Conservation (phyloP, 2,888 invertebrate genomes). For the Idaea biselata region DNA sequence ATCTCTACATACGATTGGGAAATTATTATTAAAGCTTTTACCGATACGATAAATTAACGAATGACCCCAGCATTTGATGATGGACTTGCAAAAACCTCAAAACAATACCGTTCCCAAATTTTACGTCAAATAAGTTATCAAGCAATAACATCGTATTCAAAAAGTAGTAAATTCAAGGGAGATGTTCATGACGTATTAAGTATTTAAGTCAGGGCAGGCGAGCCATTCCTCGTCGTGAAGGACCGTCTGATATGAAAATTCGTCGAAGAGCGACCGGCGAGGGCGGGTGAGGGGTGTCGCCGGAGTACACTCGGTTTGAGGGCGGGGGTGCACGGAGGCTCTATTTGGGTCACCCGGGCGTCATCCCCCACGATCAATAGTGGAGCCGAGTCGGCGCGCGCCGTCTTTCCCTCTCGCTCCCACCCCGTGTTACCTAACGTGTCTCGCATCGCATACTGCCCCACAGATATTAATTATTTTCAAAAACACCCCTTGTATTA, state of each 20-base stretch:
- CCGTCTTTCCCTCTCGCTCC: slow-evolving; percentile 57
- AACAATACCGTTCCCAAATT: neutral
- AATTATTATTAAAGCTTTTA: no score
- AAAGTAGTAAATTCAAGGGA: slow-evolving; percentile 47
- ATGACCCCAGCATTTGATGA: no score
- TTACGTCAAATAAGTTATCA: neutral
- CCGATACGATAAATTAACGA: no score
- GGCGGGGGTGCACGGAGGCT: slow-evolving; percentile 68
- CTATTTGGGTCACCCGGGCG: slow-evolving; percentile 81
- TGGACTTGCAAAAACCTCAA: neutral
- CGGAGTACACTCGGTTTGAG: slow-evolving; percentile 48
- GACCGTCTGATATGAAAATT: slow-evolving; percentile 78
- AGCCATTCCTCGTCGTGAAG: slow-evolving; percentile 66
- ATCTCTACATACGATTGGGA: no score
- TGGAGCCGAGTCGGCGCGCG: slow-evolving; percentile 69
- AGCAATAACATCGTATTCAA: slow-evolving; percentile 30
- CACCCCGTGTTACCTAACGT: slow-evolving; percentile 71
- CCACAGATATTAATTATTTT: slow-evolving; percentile 72
- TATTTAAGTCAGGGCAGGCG: slow-evolving; percentile 54
- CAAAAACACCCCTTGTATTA: slow-evolving; percentile 56
- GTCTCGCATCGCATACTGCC: slow-evolving; percentile 70
- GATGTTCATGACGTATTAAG: slow-evolving; percentile 57
- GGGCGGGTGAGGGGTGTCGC: slow-evolving; percentile 45
- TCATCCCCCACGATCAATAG: slow-evolving; percentile 77
- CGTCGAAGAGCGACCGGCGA: slow-evolving; percentile 62